phyloP scores from a whole-genome alignment of 2,113 vertebrate species.

The Aleadryas rufinucha region DNA sequence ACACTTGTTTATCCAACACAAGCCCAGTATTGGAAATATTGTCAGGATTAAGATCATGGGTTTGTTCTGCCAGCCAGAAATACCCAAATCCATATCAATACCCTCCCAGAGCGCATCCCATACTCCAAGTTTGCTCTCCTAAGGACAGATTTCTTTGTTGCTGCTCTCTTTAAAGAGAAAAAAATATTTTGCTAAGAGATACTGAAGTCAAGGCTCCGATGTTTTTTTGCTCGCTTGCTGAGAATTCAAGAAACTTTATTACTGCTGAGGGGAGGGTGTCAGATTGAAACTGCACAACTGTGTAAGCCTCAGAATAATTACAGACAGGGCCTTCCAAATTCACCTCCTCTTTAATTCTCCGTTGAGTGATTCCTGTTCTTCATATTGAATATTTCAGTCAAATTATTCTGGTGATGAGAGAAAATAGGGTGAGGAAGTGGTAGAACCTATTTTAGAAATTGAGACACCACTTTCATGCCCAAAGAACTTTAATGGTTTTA shows the following conservation, averaged over 20 bases:
- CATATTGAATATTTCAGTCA: background rate
- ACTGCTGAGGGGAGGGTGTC: background rate
- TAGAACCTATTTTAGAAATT: background rate
- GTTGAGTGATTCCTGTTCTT: background rate
- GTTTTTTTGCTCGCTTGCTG: constrained; percentile 22
- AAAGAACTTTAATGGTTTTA: background rate
- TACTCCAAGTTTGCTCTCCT: background rate
- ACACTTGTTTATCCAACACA: background rate
- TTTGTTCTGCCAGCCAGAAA: background rate
- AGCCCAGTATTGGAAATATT: background rate
- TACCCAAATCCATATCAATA: background rate
- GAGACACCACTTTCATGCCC: background rate
- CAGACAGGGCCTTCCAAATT: background rate
- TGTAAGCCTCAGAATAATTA: background rate
- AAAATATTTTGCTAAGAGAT: background rate
- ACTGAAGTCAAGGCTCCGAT: background rate
- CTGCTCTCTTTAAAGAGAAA: background rate
- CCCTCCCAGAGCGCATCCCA: background rate
- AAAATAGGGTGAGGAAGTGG: background rate
- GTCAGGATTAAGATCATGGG: background rate
- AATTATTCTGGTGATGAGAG: background rate
- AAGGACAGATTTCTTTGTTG: background rate
- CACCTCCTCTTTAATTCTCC: background rate
- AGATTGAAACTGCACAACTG: background rate
- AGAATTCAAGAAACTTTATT: constrained; percentile 28